These are phyloP conservation scores for Grus americana DNA, from an alignment of 2,113 vertebrate genomes.

Conservation along the genomic window DNA sequence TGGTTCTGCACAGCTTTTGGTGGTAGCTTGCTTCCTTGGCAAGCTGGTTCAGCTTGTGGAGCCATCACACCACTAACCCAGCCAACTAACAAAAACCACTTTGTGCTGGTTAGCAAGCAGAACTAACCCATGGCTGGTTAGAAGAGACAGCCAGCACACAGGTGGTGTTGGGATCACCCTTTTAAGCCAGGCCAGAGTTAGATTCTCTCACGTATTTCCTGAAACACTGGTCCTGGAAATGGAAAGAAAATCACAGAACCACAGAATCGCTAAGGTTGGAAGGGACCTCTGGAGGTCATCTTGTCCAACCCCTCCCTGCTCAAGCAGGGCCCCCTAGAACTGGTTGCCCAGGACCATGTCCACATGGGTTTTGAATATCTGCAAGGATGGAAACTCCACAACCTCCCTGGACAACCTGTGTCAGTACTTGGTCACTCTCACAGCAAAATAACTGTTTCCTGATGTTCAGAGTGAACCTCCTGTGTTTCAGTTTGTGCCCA, in stretches of 20 bases:
- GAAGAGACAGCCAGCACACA: not conserved
- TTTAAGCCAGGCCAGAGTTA: not conserved
- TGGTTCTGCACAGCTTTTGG: not conserved
- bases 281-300: not conserved
- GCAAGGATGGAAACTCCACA: not conserved
- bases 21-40: not conserved
- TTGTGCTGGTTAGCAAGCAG: not conserved
- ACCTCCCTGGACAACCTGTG: not conserved
- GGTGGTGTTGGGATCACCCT: accelerated
- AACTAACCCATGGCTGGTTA: accelerated
- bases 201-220: not conserved
- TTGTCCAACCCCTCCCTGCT: not conserved
- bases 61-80: not conserved
- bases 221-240: not conserved
- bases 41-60: not conserved
- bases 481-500: not conserved
- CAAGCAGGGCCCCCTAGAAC: not conserved
- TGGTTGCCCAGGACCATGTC: not conserved
- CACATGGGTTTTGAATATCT: not conserved
- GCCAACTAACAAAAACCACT: not conserved
- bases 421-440: not conserved
- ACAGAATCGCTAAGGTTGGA: not conserved
- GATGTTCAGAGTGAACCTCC: not conserved
- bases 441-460: not conserved
- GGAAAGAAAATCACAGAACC: not conserved